These are phyloP conservation scores for Himalopsyche anomala DNA, from an alignment of 2,888 invertebrate species.

Conservation along the genomic window DNA sequence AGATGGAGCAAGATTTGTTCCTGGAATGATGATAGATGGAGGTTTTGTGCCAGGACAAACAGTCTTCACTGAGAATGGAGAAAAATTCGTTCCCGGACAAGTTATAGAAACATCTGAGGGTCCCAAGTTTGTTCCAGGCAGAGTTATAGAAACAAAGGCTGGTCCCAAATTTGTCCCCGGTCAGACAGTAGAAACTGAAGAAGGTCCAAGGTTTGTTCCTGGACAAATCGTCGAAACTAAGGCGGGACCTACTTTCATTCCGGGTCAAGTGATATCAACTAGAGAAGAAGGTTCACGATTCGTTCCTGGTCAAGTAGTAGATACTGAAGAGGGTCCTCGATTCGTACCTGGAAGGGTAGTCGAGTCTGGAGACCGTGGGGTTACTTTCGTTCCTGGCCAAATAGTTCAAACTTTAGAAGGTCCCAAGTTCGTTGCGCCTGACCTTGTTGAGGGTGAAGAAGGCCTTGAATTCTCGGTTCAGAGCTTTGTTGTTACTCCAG, in stretches of 20 bases:
- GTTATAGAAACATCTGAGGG: conserved; percentile 83
- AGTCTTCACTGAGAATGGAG: conserved; percentile 82
- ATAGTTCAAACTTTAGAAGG: conserved; percentile 85
- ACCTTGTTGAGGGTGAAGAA: conserved; percentile 81
- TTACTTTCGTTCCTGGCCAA: conserved; percentile 88
- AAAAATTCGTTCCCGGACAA: conserved; percentile 84
- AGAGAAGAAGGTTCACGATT: conserved; percentile 79
- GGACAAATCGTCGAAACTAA: conserved; percentile 87
- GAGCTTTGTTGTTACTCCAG: conserved; percentile 79
- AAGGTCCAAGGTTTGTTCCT: conserved; percentile 86
- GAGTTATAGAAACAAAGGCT: conserved; percentile 83
- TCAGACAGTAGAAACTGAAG: conserved; percentile 83
- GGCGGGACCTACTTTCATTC: conserved; percentile 86
- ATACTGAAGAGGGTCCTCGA: conserved; percentile 82
- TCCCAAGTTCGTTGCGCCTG: conserved; percentile 82
- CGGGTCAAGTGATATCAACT: conserved; percentile 84
- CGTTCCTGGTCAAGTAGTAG: conserved; percentile 84
- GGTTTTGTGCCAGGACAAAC: conserved; percentile 84
- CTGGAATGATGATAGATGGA: conserved; percentile 82
- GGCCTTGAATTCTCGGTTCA: conserved; percentile 84
- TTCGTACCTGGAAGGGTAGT: conserved; percentile 86
- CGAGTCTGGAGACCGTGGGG: conserved; percentile 82
- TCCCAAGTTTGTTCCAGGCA: conserved; percentile 86
- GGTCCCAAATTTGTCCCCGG: conserved; percentile 83
- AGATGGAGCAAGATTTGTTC: conserved; percentile 81